Base-by-base conservation (phyloP, 2,888 invertebrate species). In the Aporophyla lueneburgensis region DNA sequence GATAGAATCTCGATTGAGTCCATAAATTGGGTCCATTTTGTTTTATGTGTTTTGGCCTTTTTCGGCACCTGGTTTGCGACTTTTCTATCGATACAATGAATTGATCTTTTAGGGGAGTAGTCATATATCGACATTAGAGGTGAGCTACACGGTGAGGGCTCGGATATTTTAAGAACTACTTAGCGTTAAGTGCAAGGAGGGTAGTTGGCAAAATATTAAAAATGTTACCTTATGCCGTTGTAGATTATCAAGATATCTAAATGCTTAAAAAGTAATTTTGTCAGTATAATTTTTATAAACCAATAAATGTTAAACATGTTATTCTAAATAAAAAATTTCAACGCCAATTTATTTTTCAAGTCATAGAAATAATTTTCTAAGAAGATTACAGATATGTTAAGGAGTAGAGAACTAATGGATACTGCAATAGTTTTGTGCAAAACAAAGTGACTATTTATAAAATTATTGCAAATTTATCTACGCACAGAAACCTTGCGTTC, bases 21-120 rank as follows among this genome's bases (percentile, higher is more conserved):
- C 24, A 94, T 90, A 58, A 94, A 94, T 46, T 93, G 93, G 0
- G 92, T 84, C 94, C 94, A 94, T 89, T 92, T 94, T 0, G 93
- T 49, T 82, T 82, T 86, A 87, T 91, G 51, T 5, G 78, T 63
- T 87, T 85, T 58, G 58, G 21, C 53, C 84, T 87, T 81, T 71
- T 85, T 76, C 0, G 76, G 74, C 0, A 74, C 59, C 62, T 83
- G 87, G 19, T 82, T 80, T 0, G n/a, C 24, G 0, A 43, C 21
- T 46, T 83, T 87, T 49, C 63, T 77, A 43, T 86, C 86, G 49
- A 76, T 67, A 19, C 76, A 75, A 7, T 74, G n/a, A n/a, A n/a
- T 75, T 14, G 83, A 85, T 58, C 89, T 79, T 73, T 89, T 91
- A 0, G 93, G 91, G 0, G 93, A 90, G 74, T 94, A 94, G 69